Evolutionary conservation across 2,113 vertebrate species (phyloP), one percentile per base, ranked within the genome.

Genomic region (Phylloscopus trochiloides): DNA sequence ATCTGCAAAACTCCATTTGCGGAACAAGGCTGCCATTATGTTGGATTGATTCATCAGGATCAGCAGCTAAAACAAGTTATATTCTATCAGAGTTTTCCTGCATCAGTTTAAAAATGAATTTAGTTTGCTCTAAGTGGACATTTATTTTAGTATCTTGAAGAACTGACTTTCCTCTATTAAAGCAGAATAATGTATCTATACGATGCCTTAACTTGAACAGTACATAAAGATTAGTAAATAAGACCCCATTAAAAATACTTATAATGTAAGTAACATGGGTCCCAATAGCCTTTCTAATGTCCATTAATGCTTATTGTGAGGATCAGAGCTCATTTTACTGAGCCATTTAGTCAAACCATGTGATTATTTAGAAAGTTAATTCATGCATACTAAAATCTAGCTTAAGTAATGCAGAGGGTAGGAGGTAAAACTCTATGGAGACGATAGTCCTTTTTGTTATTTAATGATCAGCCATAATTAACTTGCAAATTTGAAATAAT

Each of bases 401-500:
- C 98, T 98, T 98, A 98, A 98, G 97, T 98, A 98, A 98, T 98
- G 98, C 98, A 97, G 97, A 98, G 98, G 98, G 98, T 98, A 98
- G 98, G 98, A 98, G 98, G 98, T 98, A 98, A 98, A 98, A 98
- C 97, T 98, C 98, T 98, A 80, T 95, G 97, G 98, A 98, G 98
- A 98, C 76, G 97, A 97, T 98, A 98, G 98, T 98, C 97, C 98
- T 98, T 98, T 98, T 98, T 98, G 98, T 98, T 98, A 98, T 98
- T 98, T 98, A 98, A 98, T 98, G 98, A 98, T 98, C 98, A 98
- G 97, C 97, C 98, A 98, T 98, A 98, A 98, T 98, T 98, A 98
- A 98, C 98, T 98, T 98, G 98, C 98, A 98, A 98, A 98, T 98
- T 98, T 98, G 98, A 98, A 98, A 98, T 98, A 98, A 98, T 98